Evolutionary conservation across 2,888 invertebrate genomes (phyloP).

Genomic region (Trissoscelio sp.): DNA sequence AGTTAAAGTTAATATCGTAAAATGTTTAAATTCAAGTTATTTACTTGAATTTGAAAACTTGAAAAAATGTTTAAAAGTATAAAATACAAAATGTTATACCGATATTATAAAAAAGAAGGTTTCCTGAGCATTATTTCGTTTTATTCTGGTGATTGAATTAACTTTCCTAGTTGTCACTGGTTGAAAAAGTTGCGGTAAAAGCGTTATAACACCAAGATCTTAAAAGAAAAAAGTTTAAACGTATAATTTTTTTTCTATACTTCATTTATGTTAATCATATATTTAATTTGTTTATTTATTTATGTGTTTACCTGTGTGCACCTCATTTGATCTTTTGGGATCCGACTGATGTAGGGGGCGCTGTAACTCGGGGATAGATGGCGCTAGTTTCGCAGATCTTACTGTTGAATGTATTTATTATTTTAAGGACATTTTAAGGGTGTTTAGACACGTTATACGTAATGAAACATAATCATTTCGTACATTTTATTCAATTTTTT

Average conservation of each 20-base stretch:
- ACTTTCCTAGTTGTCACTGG: conserved; percentile 58
- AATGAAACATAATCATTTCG: conserved; percentile 7
- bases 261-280: no score
- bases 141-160: conserved; percentile 53
- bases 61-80: neutral
- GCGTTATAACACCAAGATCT: conserved; percentile 48
- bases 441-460: conserved; percentile 1
- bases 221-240: conserved; percentile 1
- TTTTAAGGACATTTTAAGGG: neutral
- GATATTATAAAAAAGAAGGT: conserved; percentile 44
- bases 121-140: conserved; percentile 58
- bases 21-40: no score
- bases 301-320: conserved; percentile 43
- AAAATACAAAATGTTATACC: no score
- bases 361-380: neutral
- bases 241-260: neutral
- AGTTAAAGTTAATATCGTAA: no score
- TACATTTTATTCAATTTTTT: neutral
- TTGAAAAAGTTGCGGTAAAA: conserved; percentile 55
- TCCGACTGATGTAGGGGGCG: conserved; percentile 45
- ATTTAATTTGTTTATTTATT: no score
- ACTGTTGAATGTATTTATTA: conserved; percentile 32
- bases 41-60: no score
- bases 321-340: conserved; percentile 36
- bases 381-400: conserved; percentile 1